Evolutionary conservation across 2,113 vertebrate species (phyloP).

Genomic region (Mirza zaza): DNA sequence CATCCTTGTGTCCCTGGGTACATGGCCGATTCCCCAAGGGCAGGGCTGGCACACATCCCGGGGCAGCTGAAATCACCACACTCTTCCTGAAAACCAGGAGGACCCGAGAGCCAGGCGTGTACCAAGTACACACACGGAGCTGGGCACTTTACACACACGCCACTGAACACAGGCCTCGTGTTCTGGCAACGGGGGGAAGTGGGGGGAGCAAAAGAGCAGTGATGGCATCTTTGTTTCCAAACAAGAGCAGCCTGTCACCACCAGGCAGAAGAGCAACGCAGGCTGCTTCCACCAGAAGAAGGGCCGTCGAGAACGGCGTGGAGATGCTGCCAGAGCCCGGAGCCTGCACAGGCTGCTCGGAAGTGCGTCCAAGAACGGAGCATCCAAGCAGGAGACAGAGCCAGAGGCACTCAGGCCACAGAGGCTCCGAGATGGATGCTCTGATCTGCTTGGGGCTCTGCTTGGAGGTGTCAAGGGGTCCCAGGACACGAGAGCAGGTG

Average conservation of each 20-base stretch:
- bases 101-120: neutral
- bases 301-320: neutral
- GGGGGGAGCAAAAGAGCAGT: neutral
- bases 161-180: neutral
- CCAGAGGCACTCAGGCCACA: accelerated
- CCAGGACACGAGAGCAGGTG: neutral
- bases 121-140: neutral
- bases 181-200: neutral
- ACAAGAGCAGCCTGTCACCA: slow-evolving; percentile 59
- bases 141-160: neutral
- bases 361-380: neutral
- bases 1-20: neutral
- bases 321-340: neutral
- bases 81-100: neutral
- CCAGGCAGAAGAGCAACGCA: neutral
- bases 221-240: slow-evolving; percentile 57
- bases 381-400: neutral
- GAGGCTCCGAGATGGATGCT: accelerated
- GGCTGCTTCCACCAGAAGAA: neutral
- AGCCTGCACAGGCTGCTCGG: neutral
- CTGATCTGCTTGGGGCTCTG: neutral
- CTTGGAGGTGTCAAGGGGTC: neutral
- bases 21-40: neutral
- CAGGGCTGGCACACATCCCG: neutral
- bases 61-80: neutral